Evolutionary conservation across 2,113 vertebrate species (phyloP), one percentile per base, ranked within the genome.

Genomic region (Oreotrochilus melanogaster): DNA sequence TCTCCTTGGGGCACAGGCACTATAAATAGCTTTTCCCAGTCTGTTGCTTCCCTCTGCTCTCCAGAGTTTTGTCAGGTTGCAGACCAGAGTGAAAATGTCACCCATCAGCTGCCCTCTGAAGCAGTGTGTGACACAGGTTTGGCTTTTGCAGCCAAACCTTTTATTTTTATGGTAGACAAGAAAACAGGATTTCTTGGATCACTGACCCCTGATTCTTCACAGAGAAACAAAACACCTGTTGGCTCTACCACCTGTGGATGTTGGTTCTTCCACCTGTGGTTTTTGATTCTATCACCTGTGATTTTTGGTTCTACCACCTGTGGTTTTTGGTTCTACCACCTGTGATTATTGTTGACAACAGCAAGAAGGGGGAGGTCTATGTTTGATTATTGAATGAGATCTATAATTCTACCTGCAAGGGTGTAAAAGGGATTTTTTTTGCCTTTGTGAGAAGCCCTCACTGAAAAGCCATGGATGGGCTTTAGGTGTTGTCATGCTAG

Each of bases 21-120:
- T 96, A 96, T 96, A 93, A 96, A 95, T 97, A 96, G 89, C 88
- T 96, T 94, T 93, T 90, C 43, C 51, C 71, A 60, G 64, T 71
- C 71, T 92, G 35, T 80, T 60, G 72, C 92, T 95, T 96, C 80
- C 88, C 90, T 88, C 82, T 86, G 39, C n/a, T 90, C 78, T 86
- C 47, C 9, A 7, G 18, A 67, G 30, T 83, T 21, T 48, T 92
- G 25, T 86, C 65, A 83, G 30, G 73, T 66, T 90, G 64, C 71
- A 86, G 43, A 78, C 37, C 25, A n/a, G 23, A 35, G 23, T 86
- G 74, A 62, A 81, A 88, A 62, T 60, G 24, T 67, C n/a, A 83
- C 16, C 19, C 28, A 7, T 82, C 33, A n/a, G 28, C 33, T 88
- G 53, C 64, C 43, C 2, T 35, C 64, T 83, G 51, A 86, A 95